Evolutionary conservation across 1,140 invertebrate species (phyloP).

Genomic region (Laupala kohalensis): DNA sequence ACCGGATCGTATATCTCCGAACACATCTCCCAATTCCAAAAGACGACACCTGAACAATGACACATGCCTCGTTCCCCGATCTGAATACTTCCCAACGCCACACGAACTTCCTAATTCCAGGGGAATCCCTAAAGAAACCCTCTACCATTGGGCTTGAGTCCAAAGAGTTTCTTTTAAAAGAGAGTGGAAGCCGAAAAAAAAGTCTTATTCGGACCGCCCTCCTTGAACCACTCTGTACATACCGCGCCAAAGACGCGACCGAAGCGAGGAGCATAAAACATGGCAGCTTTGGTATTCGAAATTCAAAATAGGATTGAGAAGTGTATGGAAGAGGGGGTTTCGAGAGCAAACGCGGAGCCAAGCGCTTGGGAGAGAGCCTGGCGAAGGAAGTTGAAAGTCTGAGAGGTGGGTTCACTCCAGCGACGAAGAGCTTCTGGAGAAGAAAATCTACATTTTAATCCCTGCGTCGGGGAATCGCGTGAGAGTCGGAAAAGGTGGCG

Average conservation of each 20-base stretch:
- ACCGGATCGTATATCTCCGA: too few species aligned
- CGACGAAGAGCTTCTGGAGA: not conserved
- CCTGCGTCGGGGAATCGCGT: not conserved
- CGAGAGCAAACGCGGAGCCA: not conserved
- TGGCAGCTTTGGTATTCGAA: not conserved
- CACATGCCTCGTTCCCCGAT: not conserved
- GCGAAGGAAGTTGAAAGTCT: not conserved
- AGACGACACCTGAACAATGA: not conserved
- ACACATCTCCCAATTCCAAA: not conserved
- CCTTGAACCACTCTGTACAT: not conserved
- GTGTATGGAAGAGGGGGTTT: not conserved
- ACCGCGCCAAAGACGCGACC: not conserved
- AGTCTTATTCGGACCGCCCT: not conserved
- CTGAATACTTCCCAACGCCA: not conserved
- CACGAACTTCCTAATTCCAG: not conserved
- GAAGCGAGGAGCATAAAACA: not conserved
- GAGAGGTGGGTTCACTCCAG: not conserved
- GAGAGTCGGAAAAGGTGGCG: not conserved
- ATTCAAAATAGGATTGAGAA: not conserved
- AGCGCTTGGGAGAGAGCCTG: not conserved
- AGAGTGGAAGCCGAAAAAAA: not conserved
- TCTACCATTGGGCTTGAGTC: not conserved
- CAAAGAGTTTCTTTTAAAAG: not conserved
- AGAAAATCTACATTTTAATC: not conserved
- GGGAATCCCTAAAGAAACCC: not conserved